Percentiles rank a stretch among this genome's conserved stretches.
Evolutionary conservation across 2,888 invertebrate species (phyloP).

Genomic region (Hypercompe scribonia): DNA sequence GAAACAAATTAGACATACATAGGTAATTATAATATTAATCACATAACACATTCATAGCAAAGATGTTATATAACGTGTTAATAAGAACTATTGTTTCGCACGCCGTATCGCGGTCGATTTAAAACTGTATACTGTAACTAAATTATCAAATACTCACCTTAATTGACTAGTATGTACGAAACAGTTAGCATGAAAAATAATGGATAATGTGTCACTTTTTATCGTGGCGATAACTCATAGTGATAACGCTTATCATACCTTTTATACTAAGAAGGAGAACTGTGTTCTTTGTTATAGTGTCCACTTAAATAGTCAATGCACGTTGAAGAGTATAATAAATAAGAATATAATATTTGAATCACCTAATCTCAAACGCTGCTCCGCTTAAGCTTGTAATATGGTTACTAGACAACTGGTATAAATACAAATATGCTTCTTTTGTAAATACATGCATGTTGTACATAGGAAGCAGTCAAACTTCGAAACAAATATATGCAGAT

Average conservation of each 20-base stretch:
- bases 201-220: slow-evolving; percentile 13
- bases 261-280: slow-evolving; percentile 3
- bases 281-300: background rate
- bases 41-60: slow-evolving; percentile 15
- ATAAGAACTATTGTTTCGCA: slow-evolving; percentile 35
- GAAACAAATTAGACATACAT: background rate
- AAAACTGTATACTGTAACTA: slow-evolving; percentile 22
- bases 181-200: background rate
- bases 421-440: too few relatives aligned
- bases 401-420: too few relatives aligned
- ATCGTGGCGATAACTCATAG: slow-evolving; percentile 3
- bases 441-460: too few relatives aligned
- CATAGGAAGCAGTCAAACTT: too few relatives aligned
- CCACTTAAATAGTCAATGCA: background rate
- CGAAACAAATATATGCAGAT: too few relatives aligned
- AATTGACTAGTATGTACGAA: slow-evolving; percentile 13
- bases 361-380: too few relatives aligned
- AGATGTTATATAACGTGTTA: slow-evolving; percentile 16
- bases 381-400: too few relatives aligned
- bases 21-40: slow-evolving; percentile 25
- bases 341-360: too few relatives aligned
- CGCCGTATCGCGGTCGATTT: slow-evolving; percentile 27
- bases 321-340: too few relatives aligned
- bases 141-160: slow-evolving; percentile 21
- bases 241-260: background rate